Evolutionary conservation across 2,888 invertebrate species (phyloP).

Genomic region (Drosophila rellima): DNA sequence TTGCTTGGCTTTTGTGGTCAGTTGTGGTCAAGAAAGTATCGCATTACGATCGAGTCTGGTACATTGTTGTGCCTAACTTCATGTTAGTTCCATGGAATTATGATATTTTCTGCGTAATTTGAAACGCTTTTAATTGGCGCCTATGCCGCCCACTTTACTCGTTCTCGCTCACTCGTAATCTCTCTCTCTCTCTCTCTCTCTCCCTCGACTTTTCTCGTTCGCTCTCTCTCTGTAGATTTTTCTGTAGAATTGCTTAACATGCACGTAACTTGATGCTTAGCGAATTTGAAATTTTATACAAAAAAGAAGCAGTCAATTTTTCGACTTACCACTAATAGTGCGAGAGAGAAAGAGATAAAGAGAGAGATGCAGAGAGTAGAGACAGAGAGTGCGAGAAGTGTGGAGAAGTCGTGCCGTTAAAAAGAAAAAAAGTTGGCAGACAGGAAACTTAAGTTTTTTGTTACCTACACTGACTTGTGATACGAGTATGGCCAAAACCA

Average conservation of each 20-base stretch:
- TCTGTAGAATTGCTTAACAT: conserved; percentile 58
- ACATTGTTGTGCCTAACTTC: conserved; percentile 60
- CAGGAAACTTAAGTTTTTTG: conserved; percentile 80
- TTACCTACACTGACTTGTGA: conserved; percentile 71
- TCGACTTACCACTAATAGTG: conserved; percentile 47
- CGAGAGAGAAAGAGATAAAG: conserved; percentile 25
- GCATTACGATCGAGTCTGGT: conserved; percentile 60
- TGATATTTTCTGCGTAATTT: conserved; percentile 78
- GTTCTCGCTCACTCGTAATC: too few relatives aligned
- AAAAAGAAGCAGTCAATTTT: conserved; percentile 62
- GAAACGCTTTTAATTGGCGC: conserved; percentile 80
- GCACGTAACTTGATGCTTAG: conserved; percentile 76
- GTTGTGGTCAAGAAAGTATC: conserved; percentile 60
- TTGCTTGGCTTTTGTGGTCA: conserved; percentile 39
- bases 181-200: conserved; percentile 8
- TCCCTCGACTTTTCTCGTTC: background rate
- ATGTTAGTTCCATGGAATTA: conserved; percentile 80
- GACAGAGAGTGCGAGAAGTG: conserved; percentile 7
- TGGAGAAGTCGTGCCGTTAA: conserved; percentile 43
- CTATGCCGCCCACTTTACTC: conserved; percentile 56
- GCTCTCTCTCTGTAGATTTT: background rate
- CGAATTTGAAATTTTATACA: conserved; percentile 80
- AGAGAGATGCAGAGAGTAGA: conserved; percentile 9
- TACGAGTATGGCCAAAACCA: conserved; percentile 42
- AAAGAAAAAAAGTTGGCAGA: conserved; percentile 68